A percentile compares a stretch with the other conserved stretches of the same genome.
Evolutionary conservation across 2,888 invertebrate genomes (phyloP).

Genomic region (Lasioglossum villosulum): DNA sequence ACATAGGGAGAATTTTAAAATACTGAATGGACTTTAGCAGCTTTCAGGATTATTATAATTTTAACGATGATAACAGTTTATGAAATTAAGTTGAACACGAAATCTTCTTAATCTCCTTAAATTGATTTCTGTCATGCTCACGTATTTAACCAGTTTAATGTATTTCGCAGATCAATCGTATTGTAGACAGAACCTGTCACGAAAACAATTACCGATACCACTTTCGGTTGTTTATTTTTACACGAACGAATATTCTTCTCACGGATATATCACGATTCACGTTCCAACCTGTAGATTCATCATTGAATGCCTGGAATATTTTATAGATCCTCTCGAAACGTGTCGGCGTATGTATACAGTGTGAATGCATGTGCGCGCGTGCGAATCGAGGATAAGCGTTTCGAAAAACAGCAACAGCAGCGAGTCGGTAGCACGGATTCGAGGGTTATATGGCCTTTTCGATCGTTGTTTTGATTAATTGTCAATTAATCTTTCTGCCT

Average conservation of each 20-base stretch:
- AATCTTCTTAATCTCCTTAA: not conserved
- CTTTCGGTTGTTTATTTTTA: not conserved
- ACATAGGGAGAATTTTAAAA: too few species aligned
- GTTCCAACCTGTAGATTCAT: not conserved
- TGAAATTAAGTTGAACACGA: not conserved
- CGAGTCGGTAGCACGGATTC: not conserved
- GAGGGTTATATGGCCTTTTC: constrained; percentile 5
- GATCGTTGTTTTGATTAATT: not conserved
- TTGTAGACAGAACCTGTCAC: not conserved
- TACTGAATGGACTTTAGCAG: not conserved
- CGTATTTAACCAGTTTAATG: not conserved
- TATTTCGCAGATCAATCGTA: not conserved
- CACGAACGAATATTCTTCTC: not conserved
- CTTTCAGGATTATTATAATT: not conserved
- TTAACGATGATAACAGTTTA: not conserved
- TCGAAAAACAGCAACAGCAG: not conserved
- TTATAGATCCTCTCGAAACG: not conserved
- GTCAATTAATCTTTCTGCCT: not conserved
- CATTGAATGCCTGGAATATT: not conserved
- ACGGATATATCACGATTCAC: not conserved
- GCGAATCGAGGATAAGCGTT: not conserved
- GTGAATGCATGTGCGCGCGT: not conserved
- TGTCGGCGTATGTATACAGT: not conserved
- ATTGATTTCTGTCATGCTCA: not conserved
- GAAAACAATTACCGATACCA: not conserved